A percentile compares a stretch with the other conserved stretches of the same genome.
Conservation (phyloP, 2,888 invertebrate species). For the Lycia hirtaria region DNA sequence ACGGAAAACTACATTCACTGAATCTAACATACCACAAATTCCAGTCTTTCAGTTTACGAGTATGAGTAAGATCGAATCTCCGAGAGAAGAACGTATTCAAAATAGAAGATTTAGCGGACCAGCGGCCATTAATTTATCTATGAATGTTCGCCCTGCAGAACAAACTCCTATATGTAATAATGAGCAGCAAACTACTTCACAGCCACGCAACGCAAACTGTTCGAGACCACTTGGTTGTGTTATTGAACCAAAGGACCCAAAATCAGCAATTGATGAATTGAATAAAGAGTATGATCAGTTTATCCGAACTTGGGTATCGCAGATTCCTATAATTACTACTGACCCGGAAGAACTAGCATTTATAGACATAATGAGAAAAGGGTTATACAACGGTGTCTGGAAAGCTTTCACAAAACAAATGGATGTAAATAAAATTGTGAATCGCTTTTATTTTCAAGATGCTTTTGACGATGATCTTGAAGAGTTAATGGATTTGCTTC, state of each 20-base stretch:
- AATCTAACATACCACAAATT: conserved; percentile 9
- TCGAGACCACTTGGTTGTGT: conserved; percentile 1
- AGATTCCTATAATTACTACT: conserved; percentile 53
- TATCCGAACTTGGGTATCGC: conserved; percentile 56
- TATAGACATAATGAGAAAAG: conserved; percentile 53
- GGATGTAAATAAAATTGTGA: conserved; percentile 52
- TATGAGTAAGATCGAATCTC: conserved; percentile 18
- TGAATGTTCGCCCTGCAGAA: background rate
- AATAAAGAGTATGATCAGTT: conserved; percentile 56
- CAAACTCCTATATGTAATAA: background rate
- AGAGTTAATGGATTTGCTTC: conserved; percentile 57
- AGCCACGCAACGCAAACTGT: background rate
- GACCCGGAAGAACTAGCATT: conserved; percentile 44
- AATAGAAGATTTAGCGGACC: conserved; percentile 24
- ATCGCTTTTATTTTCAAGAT: conserved; percentile 63
- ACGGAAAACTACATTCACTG: background rate
- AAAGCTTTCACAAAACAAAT: conserved; percentile 61
- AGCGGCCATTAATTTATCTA: background rate
- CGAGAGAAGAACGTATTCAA: background rate
- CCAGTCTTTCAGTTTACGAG: conserved; percentile 10
- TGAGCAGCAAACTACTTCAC: background rate
- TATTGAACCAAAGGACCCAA: background rate
- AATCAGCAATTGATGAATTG: conserved; percentile 32
- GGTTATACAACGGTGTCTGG: conserved; percentile 62
- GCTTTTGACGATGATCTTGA: conserved; percentile 68